Evolutionary conservation across 2,888 invertebrate species (phyloP).

Genomic region (Arenicola marina): DNA sequence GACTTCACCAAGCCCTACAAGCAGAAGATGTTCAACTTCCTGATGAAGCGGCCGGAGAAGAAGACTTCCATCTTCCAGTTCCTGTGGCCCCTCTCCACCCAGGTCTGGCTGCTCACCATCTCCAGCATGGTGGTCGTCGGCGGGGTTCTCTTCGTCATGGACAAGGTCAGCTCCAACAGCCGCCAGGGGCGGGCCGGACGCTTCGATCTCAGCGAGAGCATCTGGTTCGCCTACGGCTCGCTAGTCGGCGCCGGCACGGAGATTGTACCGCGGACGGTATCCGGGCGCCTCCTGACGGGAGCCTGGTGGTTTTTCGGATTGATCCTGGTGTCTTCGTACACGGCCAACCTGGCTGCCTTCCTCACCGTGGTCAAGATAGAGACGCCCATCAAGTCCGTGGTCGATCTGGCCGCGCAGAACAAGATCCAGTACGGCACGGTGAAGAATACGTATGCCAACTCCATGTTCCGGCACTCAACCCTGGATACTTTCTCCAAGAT

Average conservation of each 20-base stretch:
- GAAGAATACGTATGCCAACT: conserved; percentile 51
- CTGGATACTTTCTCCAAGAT: conserved; percentile 57
- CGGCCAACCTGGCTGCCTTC: conserved; percentile 58
- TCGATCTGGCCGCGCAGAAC: conserved; percentile 46
- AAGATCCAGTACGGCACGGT: conserved; percentile 58
- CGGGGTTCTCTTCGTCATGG: conserved; percentile 50
- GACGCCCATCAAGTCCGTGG: conserved; percentile 55
- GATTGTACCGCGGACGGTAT: conserved; percentile 24
- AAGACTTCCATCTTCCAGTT: conserved; percentile 57
- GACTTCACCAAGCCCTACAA: conserved; percentile 60
- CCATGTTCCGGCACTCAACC: conserved; percentile 54
- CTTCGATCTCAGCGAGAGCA: conserved; percentile 46
- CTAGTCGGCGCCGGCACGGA: conserved; percentile 47
- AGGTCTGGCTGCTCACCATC: conserved; percentile 53
- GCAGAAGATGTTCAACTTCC: conserved; percentile 55
- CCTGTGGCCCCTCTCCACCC: conserved; percentile 51
- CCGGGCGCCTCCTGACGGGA: conserved; percentile 52
- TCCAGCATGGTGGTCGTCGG: conserved; percentile 52
- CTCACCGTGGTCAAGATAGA: conserved; percentile 58
- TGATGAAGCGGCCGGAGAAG: conserved; percentile 49
- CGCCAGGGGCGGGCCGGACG: conserved; percentile 29
- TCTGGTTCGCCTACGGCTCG: conserved; percentile 58
- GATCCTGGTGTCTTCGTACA: conserved; percentile 58
- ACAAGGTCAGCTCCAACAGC: conserved; percentile 48
- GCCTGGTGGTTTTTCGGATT: conserved; percentile 60